Conservation (phyloP, 2,113 vertebrate species). For the Copsychus sechellarum region DNA sequence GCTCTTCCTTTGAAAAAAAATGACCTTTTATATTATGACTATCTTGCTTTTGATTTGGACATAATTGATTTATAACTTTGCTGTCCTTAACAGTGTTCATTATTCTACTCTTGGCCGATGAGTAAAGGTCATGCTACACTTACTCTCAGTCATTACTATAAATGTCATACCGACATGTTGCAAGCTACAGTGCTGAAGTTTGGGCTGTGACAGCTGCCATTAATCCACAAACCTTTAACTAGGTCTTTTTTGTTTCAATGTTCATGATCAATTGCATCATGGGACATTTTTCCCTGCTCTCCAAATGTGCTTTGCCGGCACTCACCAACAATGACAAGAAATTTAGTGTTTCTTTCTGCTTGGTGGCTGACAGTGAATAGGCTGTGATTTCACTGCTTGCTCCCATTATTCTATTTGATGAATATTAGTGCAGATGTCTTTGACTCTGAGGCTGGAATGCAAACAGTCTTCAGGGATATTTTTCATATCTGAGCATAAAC, state of each 20-base stretch:
- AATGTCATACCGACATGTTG: not conserved
- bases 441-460: not conserved
- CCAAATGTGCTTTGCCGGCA: conserved; percentile 1
- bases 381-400: conserved; percentile 10
- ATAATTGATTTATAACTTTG: not conserved
- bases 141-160: conserved; percentile 3
- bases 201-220: not conserved
- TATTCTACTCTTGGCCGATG: not conserved
- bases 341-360: not conserved
- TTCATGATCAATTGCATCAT: not conserved
- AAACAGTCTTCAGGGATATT: not conserved
- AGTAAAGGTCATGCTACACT: not conserved
- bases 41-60: not conserved
- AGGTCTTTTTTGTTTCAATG: not conserved
- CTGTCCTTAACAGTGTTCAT: not conserved
- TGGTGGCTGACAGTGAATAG: not conserved
- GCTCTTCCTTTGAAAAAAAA: not conserved
- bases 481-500: not conserved
- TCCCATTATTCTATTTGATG: conserved; percentile 3
- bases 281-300: not conserved
- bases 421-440: conserved; percentile 27
- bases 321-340: not conserved
- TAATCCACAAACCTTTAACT: not conserved
- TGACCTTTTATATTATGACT: not conserved
- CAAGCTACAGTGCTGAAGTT: not conserved